Conservation (phyloP, 2,888 invertebrate species). For the Anaspis maculata region DNA sequence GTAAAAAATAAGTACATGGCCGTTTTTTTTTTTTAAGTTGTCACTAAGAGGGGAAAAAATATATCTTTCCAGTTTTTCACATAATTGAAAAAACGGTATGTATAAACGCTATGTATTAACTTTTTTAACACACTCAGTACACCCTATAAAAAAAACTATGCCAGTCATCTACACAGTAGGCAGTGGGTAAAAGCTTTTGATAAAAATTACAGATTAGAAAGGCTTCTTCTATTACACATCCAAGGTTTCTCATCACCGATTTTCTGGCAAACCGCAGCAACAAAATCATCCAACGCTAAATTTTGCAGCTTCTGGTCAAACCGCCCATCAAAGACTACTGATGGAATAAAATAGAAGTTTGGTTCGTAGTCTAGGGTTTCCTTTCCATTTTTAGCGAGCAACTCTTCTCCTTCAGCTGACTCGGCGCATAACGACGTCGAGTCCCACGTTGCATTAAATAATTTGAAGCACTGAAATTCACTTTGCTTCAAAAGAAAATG, state of each 20-base stretch:
- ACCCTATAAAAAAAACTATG: too few relatives aligned
- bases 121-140: too few relatives aligned
- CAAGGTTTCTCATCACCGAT: slow-evolving; percentile 13
- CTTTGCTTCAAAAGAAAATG: too few relatives aligned
- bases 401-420: slow-evolving; percentile 26
- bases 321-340: slow-evolving; percentile 38
- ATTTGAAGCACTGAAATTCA: slow-evolving; percentile 32
- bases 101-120: too few relatives aligned
- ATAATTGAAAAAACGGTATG: too few relatives aligned
- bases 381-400: slow-evolving; percentile 37
- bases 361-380: slow-evolving; percentile 34
- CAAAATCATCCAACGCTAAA: slow-evolving; percentile 21
- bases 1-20: too few relatives aligned
- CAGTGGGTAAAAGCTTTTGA: too few relatives aligned
- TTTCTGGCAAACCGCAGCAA: slow-evolving; percentile 18
- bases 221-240: slow-evolving; percentile 9
- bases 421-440: slow-evolving; percentile 30
- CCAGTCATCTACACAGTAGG: too few relatives aligned
- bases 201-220: too few relatives aligned
- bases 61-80: too few relatives aligned
- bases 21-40: too few relatives aligned
- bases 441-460: slow-evolving; percentile 22
- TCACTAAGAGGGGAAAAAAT: too few relatives aligned
- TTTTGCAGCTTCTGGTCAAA: slow-evolving; percentile 18
- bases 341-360: slow-evolving; percentile 41